Evolutionary conservation across 2,113 vertebrate species (phyloP), one percentile per base, ranked within the genome.

Genomic region (Paradoxurus hermaphroditus): DNA sequence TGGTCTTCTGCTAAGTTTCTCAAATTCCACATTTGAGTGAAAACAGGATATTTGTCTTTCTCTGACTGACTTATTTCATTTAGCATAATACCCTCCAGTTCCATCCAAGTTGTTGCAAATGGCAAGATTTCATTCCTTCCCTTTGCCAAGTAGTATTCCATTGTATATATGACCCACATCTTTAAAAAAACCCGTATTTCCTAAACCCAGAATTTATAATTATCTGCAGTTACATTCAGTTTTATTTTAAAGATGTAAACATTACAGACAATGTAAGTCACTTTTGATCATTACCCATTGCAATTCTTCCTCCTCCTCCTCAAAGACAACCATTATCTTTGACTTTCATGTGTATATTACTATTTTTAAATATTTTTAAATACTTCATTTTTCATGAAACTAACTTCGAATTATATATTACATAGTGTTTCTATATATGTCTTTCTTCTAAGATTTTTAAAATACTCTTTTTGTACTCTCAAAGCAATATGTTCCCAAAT

Each of bases 191-290:
- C 2, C 27, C 0, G 29, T 44, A 87, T 87, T 94, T 88, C 90
- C 62, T 93, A 90, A 44, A 73, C 4, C 2, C 13, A 82, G 56
- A 86, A 87, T 77, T 92, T 70, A 41, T 46, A 73, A 81, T 86
- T 90, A 86, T 59, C 65, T 13, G 59, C 34, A 93, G 85, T 92
- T 81, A 90, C 2, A 90, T 16, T 81, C 4, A 53, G 41, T 96
- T 90, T 93, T 68, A 96, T 56, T 95, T 97, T 95, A 97, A 94
- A 78, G 13, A 56, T 86, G 75, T 81, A 92, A 84, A 73, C 18
- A 68, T 86, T 86, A 91, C 15, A 13, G 65, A 56, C 51, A 96
- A 88, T 65, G 21, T 15, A 94, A 83, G 34, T 81, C 68, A 79
- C 19, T 92, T 82, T 36, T 82, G 49, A 53, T 94, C 16, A 94